phyloP scores from a whole-genome alignment of 2,797 vertebrate species.

The Rallus crepitans region DNA sequence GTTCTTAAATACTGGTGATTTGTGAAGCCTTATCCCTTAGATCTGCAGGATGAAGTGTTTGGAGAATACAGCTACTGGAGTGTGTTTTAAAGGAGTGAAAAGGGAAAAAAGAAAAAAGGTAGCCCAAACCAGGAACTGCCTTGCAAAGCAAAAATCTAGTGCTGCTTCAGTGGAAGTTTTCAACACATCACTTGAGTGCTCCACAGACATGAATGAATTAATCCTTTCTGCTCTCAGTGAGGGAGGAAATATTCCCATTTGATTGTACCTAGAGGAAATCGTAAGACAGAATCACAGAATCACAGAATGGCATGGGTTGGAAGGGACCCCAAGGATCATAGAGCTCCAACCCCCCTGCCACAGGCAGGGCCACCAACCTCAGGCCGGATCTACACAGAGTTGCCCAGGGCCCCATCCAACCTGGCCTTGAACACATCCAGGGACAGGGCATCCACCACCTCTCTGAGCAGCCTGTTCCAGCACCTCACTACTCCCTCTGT shows the following conservation, averaged over 20 bases:
- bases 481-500: too few species aligned
- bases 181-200: not conserved
- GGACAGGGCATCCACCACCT: too few species aligned
- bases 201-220: not conserved
- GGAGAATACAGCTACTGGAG: not conserved
- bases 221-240: not conserved
- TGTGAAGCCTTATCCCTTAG: not conserved
- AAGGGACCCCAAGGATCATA: too few species aligned
- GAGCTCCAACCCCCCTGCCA: too few species aligned
- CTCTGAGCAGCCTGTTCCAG: too few species aligned
- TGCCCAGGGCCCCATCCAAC: too few species aligned
- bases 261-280: not conserved
- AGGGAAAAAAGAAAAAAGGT: not conserved
- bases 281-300: not conserved
- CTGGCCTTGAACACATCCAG: too few species aligned
- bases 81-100: not conserved
- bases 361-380: too few species aligned
- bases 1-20: not conserved
- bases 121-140: not conserved
- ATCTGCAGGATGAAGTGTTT: not conserved
- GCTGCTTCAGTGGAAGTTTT: not conserved
- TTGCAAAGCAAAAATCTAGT: not conserved
- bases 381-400: too few species aligned
- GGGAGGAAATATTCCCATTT: not conserved
- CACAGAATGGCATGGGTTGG: too few species aligned